Evolutionary conservation across 2,797 vertebrate genomes (phyloP), one percentile per base, ranked within the genome.

Genomic region (Oreochromis grahami): DNA sequence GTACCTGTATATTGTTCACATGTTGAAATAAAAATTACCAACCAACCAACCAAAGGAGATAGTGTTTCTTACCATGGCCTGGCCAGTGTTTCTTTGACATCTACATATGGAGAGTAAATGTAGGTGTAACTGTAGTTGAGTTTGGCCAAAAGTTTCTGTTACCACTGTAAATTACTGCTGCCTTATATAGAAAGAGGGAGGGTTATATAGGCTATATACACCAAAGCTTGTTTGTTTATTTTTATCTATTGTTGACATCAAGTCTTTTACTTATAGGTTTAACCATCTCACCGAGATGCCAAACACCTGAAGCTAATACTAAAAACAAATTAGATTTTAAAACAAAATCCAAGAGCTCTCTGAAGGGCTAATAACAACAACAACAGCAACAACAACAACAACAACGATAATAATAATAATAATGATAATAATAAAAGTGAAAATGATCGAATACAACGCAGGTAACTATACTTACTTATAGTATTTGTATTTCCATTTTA

Each of bases 141-240:
- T 65, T 38, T 65, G 11, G 2, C 1, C 17, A 65, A 21, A 65
- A 0, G 60, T 65, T 41, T 38, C 34, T 0, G 34, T 41, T 41
- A 21, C 2, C 0, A 6, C 34, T 41, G 34, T 21, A 38, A 65
- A 21, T 65, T 38, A 3, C 19, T 24, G n/a, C 60, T 65, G 60
- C 60, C 19, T 2, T 34, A 34, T 60, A 19, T 17, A 15, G 10
- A 13, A 13, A 13, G 43, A 45, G 13, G 4, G 38, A 13, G 43
- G 13, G 14, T 15, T 4, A 8, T 17, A 19, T 8, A 17, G 15
- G 2, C 15, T 17, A 48, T 48, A 17, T 15, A 48, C 45, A 48
- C 45, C 11, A 4, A 36, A 65, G 36, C 4, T 14, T 21, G 36
- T 41, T 41, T 14, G 36, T 41, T 21, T 3, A 14, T 41, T 65